phyloP scores from a whole-genome alignment of 1,140 invertebrate species.

The Pissodes strobi region DNA sequence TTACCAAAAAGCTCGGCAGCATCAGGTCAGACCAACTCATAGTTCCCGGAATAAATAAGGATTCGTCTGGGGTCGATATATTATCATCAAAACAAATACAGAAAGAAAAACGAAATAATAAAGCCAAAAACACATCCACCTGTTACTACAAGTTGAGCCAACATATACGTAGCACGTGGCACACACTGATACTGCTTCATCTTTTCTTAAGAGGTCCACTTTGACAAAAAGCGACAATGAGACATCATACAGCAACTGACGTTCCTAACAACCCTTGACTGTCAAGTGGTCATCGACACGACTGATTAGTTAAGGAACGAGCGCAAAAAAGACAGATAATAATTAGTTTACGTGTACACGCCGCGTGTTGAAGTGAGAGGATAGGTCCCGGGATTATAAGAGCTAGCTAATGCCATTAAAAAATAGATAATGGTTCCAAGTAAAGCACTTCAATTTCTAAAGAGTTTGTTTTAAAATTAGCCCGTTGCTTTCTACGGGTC shows the following conservation, averaged over 20 bases:
- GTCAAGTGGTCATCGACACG: slow-evolving; percentile 18
- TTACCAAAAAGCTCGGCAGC: too few species aligned
- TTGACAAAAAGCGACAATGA: slow-evolving; percentile 23
- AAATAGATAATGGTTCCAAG: slow-evolving; percentile 27
- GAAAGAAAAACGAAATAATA: too few species aligned
- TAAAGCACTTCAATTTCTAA: slow-evolving; percentile 8
- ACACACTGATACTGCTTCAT: neutral
- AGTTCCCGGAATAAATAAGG: too few species aligned
- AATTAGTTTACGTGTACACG: slow-evolving; percentile 5
- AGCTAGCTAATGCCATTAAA: slow-evolving; percentile 3
- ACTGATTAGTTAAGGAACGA: neutral
- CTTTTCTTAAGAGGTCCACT: neutral
- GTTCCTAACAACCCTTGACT: slow-evolving; percentile 14
- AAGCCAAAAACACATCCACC: too few species aligned
- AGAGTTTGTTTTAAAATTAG: slow-evolving; percentile 30
- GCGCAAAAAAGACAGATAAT: neutral
- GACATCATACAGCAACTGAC: slow-evolving; percentile 25
- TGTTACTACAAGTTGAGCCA: too few species aligned
- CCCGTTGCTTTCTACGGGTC: slow-evolving; percentile 15
- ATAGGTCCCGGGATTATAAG: neutral
- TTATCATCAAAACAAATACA: too few species aligned
- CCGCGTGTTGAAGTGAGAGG: neutral
- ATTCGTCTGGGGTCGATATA: too few species aligned
- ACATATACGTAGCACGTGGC: slow-evolving; percentile 20
- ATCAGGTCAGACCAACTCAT: too few species aligned